Conservation (phyloP, 2,888 invertebrate species). For the Gortyna flavago region DNA sequence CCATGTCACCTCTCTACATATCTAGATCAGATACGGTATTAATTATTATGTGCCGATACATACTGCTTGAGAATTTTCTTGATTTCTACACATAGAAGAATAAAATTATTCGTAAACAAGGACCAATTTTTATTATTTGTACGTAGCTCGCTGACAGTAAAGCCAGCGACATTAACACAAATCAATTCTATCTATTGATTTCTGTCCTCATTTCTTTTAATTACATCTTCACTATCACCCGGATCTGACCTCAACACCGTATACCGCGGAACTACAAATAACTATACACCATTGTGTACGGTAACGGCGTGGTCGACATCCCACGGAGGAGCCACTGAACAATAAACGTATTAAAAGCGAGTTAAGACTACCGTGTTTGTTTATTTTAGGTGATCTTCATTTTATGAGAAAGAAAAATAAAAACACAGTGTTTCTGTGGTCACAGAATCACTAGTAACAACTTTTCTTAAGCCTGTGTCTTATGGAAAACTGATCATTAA, state of each 20-base stretch:
- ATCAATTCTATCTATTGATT: slow-evolving; percentile 7
- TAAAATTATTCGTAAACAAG: background rate
- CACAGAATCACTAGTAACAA: background rate
- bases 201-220: slow-evolving; percentile 38
- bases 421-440: background rate
- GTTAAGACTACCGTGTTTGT: slow-evolving; percentile 33
- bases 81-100: background rate
- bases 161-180: background rate
- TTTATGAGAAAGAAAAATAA: background rate
- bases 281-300: slow-evolving; percentile 41
- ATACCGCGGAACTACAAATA: slow-evolving; percentile 26
- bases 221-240: slow-evolving; percentile 39
- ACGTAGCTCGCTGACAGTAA: background rate
- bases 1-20: background rate
- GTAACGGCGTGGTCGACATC: slow-evolving; percentile 60
- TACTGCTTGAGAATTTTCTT: background rate
- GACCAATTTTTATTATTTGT: background rate
- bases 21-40: no score
- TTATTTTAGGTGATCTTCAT: slow-evolving; percentile 32
- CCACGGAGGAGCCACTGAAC: slow-evolving; percentile 43
- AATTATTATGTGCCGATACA: background rate
- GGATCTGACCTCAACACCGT: slow-evolving; percentile 53
- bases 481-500: background rate
- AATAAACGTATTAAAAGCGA: slow-evolving; percentile 58
- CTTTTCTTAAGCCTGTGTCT: background rate